Percentiles rank a stretch among this genome's conserved stretches.
Evolutionary conservation across 2,797 vertebrate species (phyloP).

Genomic region (Aeoliscus strigatus): DNA sequence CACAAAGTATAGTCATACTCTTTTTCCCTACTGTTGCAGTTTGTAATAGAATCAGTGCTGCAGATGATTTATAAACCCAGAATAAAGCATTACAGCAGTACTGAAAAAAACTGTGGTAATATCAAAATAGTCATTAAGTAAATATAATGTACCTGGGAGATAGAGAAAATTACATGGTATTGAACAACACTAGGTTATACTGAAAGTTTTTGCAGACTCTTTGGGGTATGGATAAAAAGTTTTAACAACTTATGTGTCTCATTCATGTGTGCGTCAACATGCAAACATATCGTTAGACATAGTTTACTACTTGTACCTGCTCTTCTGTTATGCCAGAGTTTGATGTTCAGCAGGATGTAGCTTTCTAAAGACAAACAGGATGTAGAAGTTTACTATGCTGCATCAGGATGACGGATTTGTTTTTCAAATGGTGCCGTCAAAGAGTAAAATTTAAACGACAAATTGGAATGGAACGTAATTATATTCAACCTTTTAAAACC

Average conservation of each 20-base stretch:
- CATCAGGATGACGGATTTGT: too few relatives aligned
- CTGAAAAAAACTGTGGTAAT: too few relatives aligned
- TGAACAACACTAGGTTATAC: too few relatives aligned
- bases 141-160: too few relatives aligned
- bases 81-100: too few relatives aligned
- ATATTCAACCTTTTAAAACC: conserved; percentile 1
- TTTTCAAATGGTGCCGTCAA: too few relatives aligned
- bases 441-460: too few relatives aligned
- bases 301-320: conserved; percentile 7
- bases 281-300: not conserved
- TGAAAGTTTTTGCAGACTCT: too few relatives aligned
- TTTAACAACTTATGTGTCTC: not conserved
- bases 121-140: too few relatives aligned
- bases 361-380: conserved; percentile 47
- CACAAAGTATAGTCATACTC: not conserved
- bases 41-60: not conserved
- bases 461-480: not conserved
- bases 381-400: conserved; percentile 48
- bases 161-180: too few relatives aligned
- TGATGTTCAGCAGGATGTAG: conserved; percentile 45
- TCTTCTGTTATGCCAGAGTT: not conserved
- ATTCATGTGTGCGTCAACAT: conserved; percentile 2
- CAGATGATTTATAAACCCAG: too few relatives aligned
- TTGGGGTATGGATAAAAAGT: not conserved
- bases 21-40: not conserved